Evolutionary conservation across 2,797 vertebrate genomes (phyloP), one percentile per base, ranked within the genome.

Genomic region (Strix occidentalis): DNA sequence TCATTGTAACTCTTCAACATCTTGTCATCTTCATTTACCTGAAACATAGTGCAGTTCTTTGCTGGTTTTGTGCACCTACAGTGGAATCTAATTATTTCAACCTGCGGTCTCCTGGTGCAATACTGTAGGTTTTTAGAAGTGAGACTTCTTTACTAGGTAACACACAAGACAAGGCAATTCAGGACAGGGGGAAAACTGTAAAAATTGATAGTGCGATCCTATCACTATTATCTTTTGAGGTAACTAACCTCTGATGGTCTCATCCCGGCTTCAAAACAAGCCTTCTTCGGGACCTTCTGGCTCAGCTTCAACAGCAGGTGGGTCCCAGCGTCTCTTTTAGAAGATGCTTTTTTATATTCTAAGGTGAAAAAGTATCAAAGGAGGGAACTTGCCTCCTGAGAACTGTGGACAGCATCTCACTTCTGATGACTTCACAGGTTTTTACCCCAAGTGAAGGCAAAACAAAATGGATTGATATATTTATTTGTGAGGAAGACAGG

Each of bases 141-240:
- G 13, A 61, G 11, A 37, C 12, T 69, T 78, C 19, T 64, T 80
- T 51, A 31, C 21, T 29, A 15, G 12, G 13, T 56, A 56, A 63
- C 7, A 5, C 6, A 31, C 0, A 0, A 58, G 16, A 48, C 6
- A 39, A 14, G 5, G 6, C 11, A 43, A 25, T 58, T 79, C 54
- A 87, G 69, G 61, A 68, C 7, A 70, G n/a, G 28, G n/a, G 14
- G n/a, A 37, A 33, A 61, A 11, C 23, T 68, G 23, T 7, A 29
- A 71, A 53, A 79, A 61, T 20, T 57, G 0, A 0, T 18, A 8
- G 7, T 14, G 31, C 0, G 1, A 23, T 69, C 7, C 13, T 87
- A 13, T 21, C 3, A 5, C 11, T 60, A 0, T 19, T 66, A 3
- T 5, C 11, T 16, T 69, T 37, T 72, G 41, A 53, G 17, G 17